phyloP scores from a whole-genome alignment of 2,113 vertebrate species.

The Ciconia boyciana region DNA sequence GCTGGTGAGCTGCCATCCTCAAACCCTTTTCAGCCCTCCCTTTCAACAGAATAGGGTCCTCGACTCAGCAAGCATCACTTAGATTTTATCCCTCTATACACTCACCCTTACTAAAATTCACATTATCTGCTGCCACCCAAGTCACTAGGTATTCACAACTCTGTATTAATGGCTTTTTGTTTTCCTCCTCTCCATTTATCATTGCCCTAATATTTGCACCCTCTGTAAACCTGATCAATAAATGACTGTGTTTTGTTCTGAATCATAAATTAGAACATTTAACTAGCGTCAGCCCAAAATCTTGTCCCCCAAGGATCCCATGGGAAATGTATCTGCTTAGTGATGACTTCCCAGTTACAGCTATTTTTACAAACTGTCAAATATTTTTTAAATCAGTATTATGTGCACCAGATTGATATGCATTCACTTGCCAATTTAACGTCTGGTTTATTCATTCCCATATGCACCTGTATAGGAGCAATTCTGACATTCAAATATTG shows the following conservation, averaged over 20 bases:
- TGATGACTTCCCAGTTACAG: neutral
- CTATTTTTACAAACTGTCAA: constrained; percentile 24
- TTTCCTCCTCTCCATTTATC: neutral
- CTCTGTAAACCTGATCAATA: neutral
- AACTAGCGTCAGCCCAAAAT: neutral
- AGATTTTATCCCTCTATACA: neutral
- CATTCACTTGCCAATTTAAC: neutral
- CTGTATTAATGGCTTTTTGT: neutral
- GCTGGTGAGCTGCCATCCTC: neutral
- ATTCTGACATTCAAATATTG: neutral
- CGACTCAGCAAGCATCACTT: neutral
- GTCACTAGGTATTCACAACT: neutral
- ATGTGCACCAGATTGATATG: neutral
- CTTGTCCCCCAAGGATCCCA: neutral
- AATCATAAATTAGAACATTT: neutral
- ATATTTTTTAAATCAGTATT: neutral
- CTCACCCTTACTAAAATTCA: neutral
- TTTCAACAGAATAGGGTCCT: neutral
- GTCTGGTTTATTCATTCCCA: neutral
- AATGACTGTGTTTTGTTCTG: neutral
- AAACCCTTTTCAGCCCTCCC: neutral
- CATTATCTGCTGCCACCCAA: neutral
- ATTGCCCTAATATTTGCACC: neutral
- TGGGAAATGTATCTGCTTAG: neutral
- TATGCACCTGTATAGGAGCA: neutral